These are phyloP conservation scores for Dolichopus griseipennis DNA, from an alignment of 2,888 invertebrate species.

Conservation along the genomic window DNA sequence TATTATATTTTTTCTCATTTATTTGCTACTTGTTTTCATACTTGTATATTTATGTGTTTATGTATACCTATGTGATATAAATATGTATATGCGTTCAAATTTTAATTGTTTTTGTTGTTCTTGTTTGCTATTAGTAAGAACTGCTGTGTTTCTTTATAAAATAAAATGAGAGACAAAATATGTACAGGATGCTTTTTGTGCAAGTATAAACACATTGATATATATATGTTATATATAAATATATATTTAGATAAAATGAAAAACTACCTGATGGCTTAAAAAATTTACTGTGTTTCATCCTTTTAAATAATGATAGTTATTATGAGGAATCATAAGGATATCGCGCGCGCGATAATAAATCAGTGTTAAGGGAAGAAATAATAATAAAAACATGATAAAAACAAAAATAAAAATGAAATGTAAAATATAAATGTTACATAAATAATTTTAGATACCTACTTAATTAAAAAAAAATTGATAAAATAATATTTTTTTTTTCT, in stretches of 20 bases:
- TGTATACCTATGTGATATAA: too few species aligned
- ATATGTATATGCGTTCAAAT: too few species aligned
- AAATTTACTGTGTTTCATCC: neutral
- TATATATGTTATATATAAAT: neutral
- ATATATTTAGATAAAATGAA: neutral
- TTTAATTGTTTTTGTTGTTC: too few species aligned
- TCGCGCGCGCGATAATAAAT: constrained; percentile 4
- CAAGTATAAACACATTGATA: neutral
- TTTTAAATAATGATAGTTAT: constrained; percentile 4
- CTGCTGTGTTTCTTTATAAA: too few species aligned
- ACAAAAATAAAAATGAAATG: neutral
- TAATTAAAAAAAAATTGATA: too few species aligned
- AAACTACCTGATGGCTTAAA: constrained; percentile 6
- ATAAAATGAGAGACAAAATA: too few species aligned
- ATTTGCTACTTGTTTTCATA: too few species aligned
- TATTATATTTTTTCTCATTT: too few species aligned
- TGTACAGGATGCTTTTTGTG: neutral
- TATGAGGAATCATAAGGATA: neutral
- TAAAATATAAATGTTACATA: neutral
- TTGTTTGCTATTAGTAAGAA: too few species aligned
- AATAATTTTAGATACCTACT: neutral
- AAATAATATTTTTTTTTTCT: too few species aligned
- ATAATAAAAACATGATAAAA: neutral
- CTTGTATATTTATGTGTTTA: too few species aligned
- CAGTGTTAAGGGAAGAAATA: neutral